phyloP scores from a whole-genome alignment of 1,140 invertebrate species.

The Pomacea maculata region DNA sequence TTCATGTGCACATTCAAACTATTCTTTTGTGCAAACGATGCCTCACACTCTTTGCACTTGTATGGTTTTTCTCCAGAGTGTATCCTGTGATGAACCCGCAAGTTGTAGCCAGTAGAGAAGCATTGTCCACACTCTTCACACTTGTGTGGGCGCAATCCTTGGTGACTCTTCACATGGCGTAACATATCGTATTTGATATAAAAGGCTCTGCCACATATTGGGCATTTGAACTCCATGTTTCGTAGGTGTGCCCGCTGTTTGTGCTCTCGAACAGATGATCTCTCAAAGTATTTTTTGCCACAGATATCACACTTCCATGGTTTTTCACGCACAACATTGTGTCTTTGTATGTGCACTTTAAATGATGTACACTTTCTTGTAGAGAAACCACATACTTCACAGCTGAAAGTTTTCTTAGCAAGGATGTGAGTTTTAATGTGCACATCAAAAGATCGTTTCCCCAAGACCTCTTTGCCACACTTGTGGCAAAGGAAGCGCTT shows the following conservation, averaged over 20 bases:
- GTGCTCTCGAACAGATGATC: not conserved
- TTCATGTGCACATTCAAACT: constrained; percentile 11
- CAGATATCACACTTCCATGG: not conserved
- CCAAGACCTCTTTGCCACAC: not conserved
- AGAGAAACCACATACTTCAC: not conserved
- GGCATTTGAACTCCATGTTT: not conserved
- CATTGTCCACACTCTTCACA: not conserved
- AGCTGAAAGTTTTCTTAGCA: not conserved
- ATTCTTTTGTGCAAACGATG: constrained; percentile 8
- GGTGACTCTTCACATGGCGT: not conserved
- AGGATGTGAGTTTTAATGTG: not conserved
- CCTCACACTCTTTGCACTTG: constrained; percentile 41
- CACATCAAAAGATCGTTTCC: not conserved
- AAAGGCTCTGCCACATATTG: not conserved
- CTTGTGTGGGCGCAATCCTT: not conserved
- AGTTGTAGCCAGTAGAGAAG: constrained; percentile 11
- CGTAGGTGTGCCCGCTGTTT: not conserved
- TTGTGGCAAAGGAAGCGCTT: not conserved
- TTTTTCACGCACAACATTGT: not conserved
- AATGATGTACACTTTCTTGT: not conserved
- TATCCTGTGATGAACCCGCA: constrained; percentile 47
- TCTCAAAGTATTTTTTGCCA: not conserved
- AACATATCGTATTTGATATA: not conserved
- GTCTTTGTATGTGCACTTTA: not conserved
- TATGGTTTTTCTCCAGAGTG: constrained; percentile 60